Base-by-base conservation (phyloP, 2,888 invertebrate species). In the Metallyticus violacea region DNA sequence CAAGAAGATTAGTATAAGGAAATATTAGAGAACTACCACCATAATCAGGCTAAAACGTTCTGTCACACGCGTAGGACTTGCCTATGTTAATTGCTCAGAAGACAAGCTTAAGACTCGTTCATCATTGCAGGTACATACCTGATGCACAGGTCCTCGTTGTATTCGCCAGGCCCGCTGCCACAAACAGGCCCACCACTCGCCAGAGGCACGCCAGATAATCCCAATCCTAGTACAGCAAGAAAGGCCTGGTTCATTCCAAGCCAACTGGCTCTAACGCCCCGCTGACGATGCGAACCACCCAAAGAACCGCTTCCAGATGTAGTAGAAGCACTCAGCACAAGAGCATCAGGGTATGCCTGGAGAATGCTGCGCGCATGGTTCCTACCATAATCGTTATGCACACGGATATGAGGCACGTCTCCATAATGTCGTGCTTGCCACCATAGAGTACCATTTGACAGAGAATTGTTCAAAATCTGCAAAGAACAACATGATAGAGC, bases 301-400 rank as follows among this genome's bases (percentile, higher is more conserved):
- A n/a, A 91, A 90, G 87, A 88, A 6, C 90, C 90, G 6, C 90
- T 90, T 4, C 92, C 91, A 7, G 91, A 89, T 88, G 90, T 92
- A 4, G 90, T 90, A 0, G 92, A 92, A 22, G 91, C 89, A n/a
- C 90, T 91, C 77, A 92, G 86, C 1, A 92, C 88, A 7, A 90
- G 30, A 7, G 88, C 76, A 25, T 89, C 83, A 15, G 40, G 40
- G 22, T 62, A 2, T 22, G 22, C 22, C 2, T 4, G 40, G 22
- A 62, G 9, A 22, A 62, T 62, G 15, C 2, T 62, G 1, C 22
- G 90, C 0, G 91, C 90, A 88, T 93, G 92, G 85, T 92, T 89
- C 85, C 93, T 92, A 0, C 94, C 95, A 89, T 95, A 96, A 83
- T 91, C 90, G 89, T 94, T 94, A 90, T 95, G 94, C 1, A 91